These are phyloP conservation scores for Aphidius gifuensis DNA, from an alignment of 1,140 invertebrate genomes.

Conservation along the genomic window DNA sequence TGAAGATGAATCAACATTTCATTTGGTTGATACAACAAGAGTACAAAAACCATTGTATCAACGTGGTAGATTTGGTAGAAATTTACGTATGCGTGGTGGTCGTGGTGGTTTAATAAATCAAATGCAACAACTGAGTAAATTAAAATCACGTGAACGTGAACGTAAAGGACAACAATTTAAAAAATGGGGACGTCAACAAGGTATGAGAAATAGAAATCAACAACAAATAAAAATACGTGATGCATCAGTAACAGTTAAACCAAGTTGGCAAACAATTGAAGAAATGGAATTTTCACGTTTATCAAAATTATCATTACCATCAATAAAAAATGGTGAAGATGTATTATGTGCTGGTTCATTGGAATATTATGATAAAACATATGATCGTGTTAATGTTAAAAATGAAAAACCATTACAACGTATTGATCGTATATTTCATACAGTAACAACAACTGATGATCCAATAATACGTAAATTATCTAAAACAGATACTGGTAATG, in stretches of 20 bases:
- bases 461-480: constrained; percentile 92
- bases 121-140: constrained; percentile 57
- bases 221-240: constrained; percentile 61
- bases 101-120: constrained; percentile 71
- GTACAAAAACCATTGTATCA: constrained; percentile 89
- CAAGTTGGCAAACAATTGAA: constrained; percentile 96
- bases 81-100: constrained; percentile 67
- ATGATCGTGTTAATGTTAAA: constrained; percentile 96
- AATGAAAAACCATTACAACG: constrained; percentile 89
- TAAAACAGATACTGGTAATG: constrained; percentile 86
- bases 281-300: constrained; percentile 98
- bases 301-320: constrained; percentile 85
- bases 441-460: constrained; percentile 97
- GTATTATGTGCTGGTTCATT: constrained; percentile 85
- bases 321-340: constrained; percentile 81
- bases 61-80: constrained; percentile 69
- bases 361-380: constrained; percentile 96
- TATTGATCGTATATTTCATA: constrained; percentile 96
- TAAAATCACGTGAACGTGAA: constrained; percentile 54
- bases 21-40: constrained; percentile 91
- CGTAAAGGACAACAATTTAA: constrained; percentile 60
- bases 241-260: constrained; percentile 94
- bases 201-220: constrained; percentile 78
- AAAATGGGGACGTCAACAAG: constrained; percentile 73
- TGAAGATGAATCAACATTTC: constrained; percentile 98